These are phyloP conservation scores for Chrysaora quinquecirrha DNA, from an alignment of 30 jellyfish, hydroid and myxozoan genomes.

Conservation along the genomic window DNA sequence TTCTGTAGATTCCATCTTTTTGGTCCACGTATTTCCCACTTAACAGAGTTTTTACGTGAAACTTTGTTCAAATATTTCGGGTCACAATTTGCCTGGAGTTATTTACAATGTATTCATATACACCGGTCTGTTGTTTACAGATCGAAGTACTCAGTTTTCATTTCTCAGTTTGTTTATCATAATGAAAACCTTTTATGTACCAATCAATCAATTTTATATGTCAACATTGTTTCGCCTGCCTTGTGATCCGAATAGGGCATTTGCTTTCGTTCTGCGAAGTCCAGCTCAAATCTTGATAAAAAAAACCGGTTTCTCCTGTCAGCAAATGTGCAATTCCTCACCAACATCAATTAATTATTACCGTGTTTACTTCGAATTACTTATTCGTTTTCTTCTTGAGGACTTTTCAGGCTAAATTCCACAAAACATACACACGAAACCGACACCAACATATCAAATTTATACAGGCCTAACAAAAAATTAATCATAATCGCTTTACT, in stretches of 20 bases:
- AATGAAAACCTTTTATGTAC: background rate
- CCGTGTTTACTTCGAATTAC: background rate
- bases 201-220: background rate
- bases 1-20: slow-evolving; percentile 57
- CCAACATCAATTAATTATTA: background rate
- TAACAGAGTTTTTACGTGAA: no score
- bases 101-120: no score
- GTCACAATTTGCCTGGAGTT: no score
- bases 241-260: background rate
- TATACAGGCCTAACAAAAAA: slow-evolving; percentile 51
- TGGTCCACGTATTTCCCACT: no score
- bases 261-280: background rate
- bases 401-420: background rate
- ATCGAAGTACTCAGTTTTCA: background rate
- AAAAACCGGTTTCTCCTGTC: background rate
- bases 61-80: no score
- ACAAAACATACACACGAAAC: slow-evolving; percentile 1
- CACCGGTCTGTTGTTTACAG: no score
- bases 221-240: slow-evolving; percentile 1
- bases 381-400: background rate
- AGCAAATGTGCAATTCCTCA: background rate
- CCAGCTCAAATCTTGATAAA: no score
- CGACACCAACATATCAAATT: slow-evolving; percentile 12
- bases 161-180: background rate
- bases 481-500: slow-evolving; percentile 42